These are phyloP conservation scores for Serinus canaria DNA, from an alignment of 2,113 vertebrate genomes.

Conservation along the genomic window DNA sequence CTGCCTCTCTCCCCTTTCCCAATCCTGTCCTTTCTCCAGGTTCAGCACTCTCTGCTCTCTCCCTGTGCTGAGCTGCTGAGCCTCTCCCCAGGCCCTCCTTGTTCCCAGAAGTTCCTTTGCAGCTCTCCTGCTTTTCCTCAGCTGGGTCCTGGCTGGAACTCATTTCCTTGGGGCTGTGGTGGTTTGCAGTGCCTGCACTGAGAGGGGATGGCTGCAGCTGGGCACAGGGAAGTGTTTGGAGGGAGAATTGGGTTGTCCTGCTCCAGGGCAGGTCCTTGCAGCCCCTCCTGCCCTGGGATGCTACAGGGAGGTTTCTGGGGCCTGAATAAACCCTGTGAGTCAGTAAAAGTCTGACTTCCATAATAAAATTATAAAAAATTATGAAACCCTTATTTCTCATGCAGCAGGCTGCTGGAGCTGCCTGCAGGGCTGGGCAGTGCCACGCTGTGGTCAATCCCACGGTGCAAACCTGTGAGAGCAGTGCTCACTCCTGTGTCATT, in stretches of 20 bases:
- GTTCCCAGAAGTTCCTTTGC: not conserved
- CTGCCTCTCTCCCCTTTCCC: not conserved
- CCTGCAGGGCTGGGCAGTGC: not conserved
- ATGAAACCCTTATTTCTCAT: not conserved
- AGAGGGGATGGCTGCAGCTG: not conserved
- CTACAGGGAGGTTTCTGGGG: not conserved
- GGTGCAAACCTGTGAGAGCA: not conserved
- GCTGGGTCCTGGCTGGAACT: not conserved
- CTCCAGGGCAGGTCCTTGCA: not conserved
- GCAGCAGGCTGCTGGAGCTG: not conserved
- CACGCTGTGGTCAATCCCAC: fast-evolving
- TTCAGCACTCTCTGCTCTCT: not conserved
- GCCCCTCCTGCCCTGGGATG: not conserved
- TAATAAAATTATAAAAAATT: too few relatives aligned
- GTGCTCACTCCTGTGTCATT: not conserved
- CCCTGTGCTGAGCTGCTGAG: not conserved
- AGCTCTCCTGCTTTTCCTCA: too few relatives aligned
- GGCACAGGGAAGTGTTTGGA: not conserved
- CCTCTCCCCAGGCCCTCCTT: not conserved
- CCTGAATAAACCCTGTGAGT: not conserved
- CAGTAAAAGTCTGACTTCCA: not conserved
- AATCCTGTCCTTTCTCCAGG: fast-evolving
- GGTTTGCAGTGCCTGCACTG: not conserved
- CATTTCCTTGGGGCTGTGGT: fast-evolving
- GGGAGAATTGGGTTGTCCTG: not conserved